phyloP scores from a whole-genome alignment of 2,888 invertebrate genomes.

The Drosophila lacicola region DNA sequence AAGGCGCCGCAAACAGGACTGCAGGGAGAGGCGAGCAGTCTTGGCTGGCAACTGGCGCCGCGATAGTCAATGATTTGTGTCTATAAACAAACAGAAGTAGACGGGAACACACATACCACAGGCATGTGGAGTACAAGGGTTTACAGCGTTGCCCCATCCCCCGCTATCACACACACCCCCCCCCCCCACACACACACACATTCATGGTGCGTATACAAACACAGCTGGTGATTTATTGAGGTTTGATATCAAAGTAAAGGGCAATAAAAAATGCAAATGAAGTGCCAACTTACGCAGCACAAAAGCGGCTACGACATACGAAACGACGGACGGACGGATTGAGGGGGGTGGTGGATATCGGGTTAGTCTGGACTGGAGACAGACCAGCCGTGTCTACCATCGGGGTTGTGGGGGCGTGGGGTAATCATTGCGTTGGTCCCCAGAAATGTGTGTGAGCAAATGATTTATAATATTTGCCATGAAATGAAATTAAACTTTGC shows the following conservation, averaged over 20 bases:
- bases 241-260: constrained; percentile 80
- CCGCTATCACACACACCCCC: constrained; percentile 4
- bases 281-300: constrained; percentile 79
- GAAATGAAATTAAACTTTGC: constrained; percentile 79
- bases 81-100: constrained; percentile 60
- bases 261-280: constrained; percentile 84
- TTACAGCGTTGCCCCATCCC: constrained; percentile 16
- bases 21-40: constrained; percentile 1
- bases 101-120: constrained; percentile 61
- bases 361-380: constrained; percentile 42
- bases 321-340: neutral
- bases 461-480: constrained; percentile 79
- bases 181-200: constrained; percentile 29
- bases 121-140: constrained; percentile 64
- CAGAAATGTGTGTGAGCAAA: constrained; percentile 65
- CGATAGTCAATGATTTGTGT: constrained; percentile 79
- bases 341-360: constrained; percentile 27
- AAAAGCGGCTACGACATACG: constrained; percentile 49
- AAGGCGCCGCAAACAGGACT: constrained; percentile 8
- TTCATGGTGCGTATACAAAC: constrained; percentile 56
- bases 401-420: constrained; percentile 13
- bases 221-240: constrained; percentile 82
- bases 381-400: constrained; percentile 35
- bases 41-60: constrained; percentile 65
- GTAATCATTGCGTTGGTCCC: constrained; percentile 63